Conservation (phyloP, 2,113 vertebrate species). For the Saccopteryx leptura region DNA sequence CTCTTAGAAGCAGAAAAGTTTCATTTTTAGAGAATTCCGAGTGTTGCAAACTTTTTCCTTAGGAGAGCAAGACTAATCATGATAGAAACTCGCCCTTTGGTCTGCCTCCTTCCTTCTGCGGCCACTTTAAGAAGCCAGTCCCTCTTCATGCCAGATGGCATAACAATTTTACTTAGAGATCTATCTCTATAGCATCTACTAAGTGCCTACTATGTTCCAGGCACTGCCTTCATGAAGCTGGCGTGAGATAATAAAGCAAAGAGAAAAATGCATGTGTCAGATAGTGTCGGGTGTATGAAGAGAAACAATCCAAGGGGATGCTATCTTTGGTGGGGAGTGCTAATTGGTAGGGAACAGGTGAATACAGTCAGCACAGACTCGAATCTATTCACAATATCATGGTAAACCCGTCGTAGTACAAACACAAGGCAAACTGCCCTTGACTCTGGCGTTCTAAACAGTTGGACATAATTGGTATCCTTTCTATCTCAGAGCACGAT, state of each 20-base stretch:
- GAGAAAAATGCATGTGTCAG: neutral
- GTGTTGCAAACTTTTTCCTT: neutral
- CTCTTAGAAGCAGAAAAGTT: neutral
- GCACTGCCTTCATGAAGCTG: neutral
- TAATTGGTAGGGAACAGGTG: neutral
- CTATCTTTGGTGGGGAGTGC: neutral
- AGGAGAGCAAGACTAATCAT: neutral
- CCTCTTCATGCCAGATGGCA: neutral
- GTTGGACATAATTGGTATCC: conserved; percentile 6
- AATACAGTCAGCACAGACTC: neutral
- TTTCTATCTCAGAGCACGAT: conserved; percentile 89
- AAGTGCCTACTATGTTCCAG: neutral
- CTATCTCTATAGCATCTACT: neutral
- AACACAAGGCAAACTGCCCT: neutral
- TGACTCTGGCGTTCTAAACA: neutral
- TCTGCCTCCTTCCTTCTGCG: neutral
- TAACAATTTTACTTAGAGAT: neutral
- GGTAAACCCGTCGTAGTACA: neutral
- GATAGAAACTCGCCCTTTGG: neutral
- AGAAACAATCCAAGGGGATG: neutral
- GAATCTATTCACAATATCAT: neutral
- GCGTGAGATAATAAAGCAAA: neutral
- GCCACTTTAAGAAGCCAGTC: neutral
- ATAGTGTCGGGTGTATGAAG: neutral
- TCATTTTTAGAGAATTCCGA: conserved; percentile 50